These are phyloP conservation scores for Brenthis hecate DNA, from an alignment of 2,888 invertebrate genomes.

Conservation along the genomic window DNA sequence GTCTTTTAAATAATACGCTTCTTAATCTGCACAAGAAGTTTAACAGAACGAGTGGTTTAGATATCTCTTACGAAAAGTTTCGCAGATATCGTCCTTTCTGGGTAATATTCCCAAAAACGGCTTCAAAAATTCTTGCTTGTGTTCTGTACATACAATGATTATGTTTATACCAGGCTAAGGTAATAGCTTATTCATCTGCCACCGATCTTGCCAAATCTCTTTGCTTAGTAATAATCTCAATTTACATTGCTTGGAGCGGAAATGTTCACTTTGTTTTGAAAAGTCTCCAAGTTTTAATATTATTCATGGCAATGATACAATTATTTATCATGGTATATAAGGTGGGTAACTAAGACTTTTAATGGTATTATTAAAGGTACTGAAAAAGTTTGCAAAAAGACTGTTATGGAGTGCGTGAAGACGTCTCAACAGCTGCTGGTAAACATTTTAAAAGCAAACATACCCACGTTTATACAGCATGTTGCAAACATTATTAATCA, in stretches of 20 bases:
- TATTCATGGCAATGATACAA: too few relatives aligned
- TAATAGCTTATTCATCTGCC: too few relatives aligned
- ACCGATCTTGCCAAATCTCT: too few relatives aligned
- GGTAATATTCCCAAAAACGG: conserved; percentile 24
- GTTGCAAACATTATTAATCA: conserved; percentile 3
- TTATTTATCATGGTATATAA: too few relatives aligned
- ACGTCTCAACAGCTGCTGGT: not conserved
- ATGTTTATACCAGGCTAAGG: not conserved
- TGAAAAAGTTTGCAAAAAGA: conserved; percentile 8
- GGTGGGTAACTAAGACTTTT: not conserved
- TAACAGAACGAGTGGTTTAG: not conserved
- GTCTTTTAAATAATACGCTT: conserved; percentile 16
- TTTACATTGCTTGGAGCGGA: too few relatives aligned
- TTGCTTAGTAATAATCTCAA: not conserved
- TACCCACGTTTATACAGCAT: conserved; percentile 4
- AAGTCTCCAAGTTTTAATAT: too few relatives aligned
- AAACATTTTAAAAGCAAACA: not conserved
- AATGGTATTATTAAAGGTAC: conserved; percentile 3
- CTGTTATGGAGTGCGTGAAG: conserved; percentile 4
- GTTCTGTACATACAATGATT: not conserved
- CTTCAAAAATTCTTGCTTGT: conserved; percentile 11
- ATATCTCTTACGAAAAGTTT: conserved; percentile 22
- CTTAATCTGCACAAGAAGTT: conserved; percentile 14
- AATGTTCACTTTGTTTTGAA: too few relatives aligned
- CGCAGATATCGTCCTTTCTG: conserved; percentile 18